phyloP scores from a whole-genome alignment of 2,113 vertebrate species.

The Chrysochloris asiatica region DNA sequence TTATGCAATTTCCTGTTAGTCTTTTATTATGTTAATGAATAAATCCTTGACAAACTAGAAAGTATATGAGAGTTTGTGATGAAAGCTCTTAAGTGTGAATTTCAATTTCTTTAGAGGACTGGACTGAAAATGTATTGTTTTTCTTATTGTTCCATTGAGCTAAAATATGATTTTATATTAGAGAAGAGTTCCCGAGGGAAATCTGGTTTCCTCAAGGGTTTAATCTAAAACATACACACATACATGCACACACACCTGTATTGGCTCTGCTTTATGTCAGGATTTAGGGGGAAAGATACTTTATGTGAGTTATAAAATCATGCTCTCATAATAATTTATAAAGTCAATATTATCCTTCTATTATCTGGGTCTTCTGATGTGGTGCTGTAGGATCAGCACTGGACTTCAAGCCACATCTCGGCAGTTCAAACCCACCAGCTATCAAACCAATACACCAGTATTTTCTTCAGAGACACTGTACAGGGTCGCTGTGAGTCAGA shows the following conservation, averaged over 20 bases:
- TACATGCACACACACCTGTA: fast-evolving
- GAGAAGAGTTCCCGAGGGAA: slow-evolving; percentile 4
- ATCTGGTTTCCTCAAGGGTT: background rate
- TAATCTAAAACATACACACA: background rate
- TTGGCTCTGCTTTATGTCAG: background rate
- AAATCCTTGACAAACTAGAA: slow-evolving; percentile 49
- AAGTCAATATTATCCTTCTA: background rate
- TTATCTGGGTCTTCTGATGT: too few species aligned
- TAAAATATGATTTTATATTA: slow-evolving; percentile 56
- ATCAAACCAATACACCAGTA: too few species aligned
- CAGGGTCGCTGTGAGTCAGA: too few species aligned
- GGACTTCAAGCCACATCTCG: too few species aligned
- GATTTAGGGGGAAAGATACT: background rate
- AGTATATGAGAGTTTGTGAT: slow-evolving; percentile 39
- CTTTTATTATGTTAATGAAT: slow-evolving; percentile 64
- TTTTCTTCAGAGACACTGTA: too few species aligned
- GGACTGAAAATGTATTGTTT: slow-evolving; percentile 40
- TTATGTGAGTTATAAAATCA: background rate
- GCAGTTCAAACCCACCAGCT: too few species aligned
- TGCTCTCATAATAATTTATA: background rate
- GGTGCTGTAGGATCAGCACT: too few species aligned
- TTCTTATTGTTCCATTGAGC: slow-evolving; percentile 43
- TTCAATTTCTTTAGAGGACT: slow-evolving; percentile 55
- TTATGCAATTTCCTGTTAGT: slow-evolving; percentile 59
- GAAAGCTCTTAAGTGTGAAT: slow-evolving; percentile 66